phyloP scores from a whole-genome alignment of 2,888 invertebrate species.

The Pardosa pseudoannulata region DNA sequence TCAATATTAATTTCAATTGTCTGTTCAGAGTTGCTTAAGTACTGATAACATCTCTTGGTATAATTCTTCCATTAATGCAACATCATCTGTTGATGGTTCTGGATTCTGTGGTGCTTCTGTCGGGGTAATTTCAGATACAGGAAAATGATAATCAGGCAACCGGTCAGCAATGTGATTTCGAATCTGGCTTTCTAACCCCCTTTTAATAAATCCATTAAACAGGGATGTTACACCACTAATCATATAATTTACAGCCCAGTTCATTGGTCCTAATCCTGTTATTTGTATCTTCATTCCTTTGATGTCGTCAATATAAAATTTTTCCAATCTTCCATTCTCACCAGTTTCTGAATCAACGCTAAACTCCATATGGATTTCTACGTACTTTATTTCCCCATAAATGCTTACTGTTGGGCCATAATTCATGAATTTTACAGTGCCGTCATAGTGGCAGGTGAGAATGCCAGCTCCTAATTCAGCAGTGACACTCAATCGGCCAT shows the following conservation, averaged over 20 bases:
- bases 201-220: slow-evolving; percentile 40
- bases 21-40: too few relatives aligned
- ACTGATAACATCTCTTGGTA: too few relatives aligned
- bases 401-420: slow-evolving; percentile 43
- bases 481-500: slow-evolving; percentile 21
- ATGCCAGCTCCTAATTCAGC: slow-evolving; percentile 63
- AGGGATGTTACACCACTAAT: slow-evolving; percentile 31
- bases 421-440: slow-evolving; percentile 56
- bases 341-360: slow-evolving; percentile 51
- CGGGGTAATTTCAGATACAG: slow-evolving; percentile 11
- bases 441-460: slow-evolving; percentile 37
- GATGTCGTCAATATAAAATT: slow-evolving; percentile 54
- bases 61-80: not conserved
- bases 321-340: slow-evolving; percentile 20
- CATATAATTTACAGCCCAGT: slow-evolving; percentile 54
- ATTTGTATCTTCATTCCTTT: slow-evolving; percentile 42
- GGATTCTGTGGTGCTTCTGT: not conserved
- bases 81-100: not conserved
- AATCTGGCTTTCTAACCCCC: slow-evolving; percentile 29
- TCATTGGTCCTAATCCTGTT: slow-evolving; percentile 53
- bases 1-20: too few relatives aligned
- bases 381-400: slow-evolving; percentile 23
- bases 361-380: slow-evolving; percentile 53
- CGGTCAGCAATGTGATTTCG: slow-evolving; percentile 37
- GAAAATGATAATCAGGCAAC: slow-evolving; percentile 45